phyloP scores from a whole-genome alignment of 2,113 vertebrate species.

The Pterocles burchelli region DNA sequence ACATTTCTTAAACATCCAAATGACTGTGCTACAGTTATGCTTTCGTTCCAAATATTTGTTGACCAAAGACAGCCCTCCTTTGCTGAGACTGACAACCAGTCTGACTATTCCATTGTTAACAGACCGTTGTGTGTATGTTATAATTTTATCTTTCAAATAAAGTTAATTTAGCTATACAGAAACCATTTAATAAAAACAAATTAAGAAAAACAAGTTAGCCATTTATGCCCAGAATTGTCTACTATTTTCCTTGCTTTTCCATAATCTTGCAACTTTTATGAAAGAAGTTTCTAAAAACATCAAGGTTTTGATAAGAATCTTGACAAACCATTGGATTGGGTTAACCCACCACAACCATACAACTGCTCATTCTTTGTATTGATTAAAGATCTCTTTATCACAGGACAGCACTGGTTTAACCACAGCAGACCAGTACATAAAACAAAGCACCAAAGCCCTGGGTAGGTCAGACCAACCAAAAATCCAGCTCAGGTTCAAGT shows the following conservation, averaged over 20 bases:
- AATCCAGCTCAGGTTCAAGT: fast-evolving
- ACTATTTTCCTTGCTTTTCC: fast-evolving
- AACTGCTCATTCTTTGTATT: neutral
- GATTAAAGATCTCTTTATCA: too few species aligned
- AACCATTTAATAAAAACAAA: neutral
- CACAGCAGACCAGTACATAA: fast-evolving
- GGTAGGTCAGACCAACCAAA: neutral
- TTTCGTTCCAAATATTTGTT: neutral
- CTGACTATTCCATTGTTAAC: neutral
- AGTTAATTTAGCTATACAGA: neutral
- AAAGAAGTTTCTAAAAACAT: neutral
- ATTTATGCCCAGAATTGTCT: neutral
- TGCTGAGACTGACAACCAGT: neutral
- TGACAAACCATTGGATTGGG: too few species aligned
- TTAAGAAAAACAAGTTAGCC: neutral
- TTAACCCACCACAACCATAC: too few species aligned
- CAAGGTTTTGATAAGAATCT: neutral
- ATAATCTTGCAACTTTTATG: neutral
- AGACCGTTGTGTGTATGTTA: neutral
- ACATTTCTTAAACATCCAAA: neutral
- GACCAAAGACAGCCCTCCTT: neutral
- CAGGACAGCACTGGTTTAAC: fast-evolving
- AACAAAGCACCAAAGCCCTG: fast-evolving
- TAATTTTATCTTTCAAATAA: neutral
- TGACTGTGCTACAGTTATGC: fast-evolving